A percentile compares a stretch with the other conserved stretches of the same genome.
phyloP scores from a whole-genome alignment of 1,140 invertebrate species.

The Chionoecetes opilio region DNA sequence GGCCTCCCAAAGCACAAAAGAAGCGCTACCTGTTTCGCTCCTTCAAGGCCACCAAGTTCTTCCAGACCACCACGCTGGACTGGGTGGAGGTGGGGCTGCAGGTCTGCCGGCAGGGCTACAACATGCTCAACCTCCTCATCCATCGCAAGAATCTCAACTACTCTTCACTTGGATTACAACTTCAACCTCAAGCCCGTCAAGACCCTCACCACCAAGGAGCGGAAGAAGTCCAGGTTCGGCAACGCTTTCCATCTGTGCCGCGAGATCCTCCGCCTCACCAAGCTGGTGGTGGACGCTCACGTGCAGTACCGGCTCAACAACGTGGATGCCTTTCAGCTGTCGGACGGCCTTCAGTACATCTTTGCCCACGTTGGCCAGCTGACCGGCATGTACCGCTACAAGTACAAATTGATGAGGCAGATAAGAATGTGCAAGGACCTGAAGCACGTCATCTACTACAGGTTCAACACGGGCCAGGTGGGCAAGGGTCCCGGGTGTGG shows the following conservation, averaged over 20 bases:
- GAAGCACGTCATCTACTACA: slow-evolving; percentile 99
- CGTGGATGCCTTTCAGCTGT: slow-evolving; percentile 99
- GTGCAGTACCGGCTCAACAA: slow-evolving; percentile 99
- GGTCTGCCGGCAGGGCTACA: slow-evolving; percentile 99
- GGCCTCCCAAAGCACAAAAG: slow-evolving; percentile 99
- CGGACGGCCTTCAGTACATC: slow-evolving; percentile 99
- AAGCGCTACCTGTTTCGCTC: slow-evolving; percentile 99
- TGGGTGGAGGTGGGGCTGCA: slow-evolving; percentile 99
- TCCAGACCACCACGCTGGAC: slow-evolving; percentile 99
- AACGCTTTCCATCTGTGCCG: slow-evolving; percentile 99
- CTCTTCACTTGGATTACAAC: slow-evolving; percentile 99
- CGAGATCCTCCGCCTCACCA: slow-evolving; percentile 98
- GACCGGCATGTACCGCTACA: slow-evolving; percentile 99
- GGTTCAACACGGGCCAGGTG: slow-evolving; percentile 99
- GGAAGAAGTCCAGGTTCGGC: slow-evolving; percentile 99
- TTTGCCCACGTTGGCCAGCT: slow-evolving; percentile 99
- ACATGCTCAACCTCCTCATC: slow-evolving; percentile 99
- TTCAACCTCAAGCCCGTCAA: slow-evolving; percentile 99
- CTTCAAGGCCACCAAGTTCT: slow-evolving; percentile 99
- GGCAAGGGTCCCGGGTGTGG: slow-evolving; percentile 99
- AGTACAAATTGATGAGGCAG: slow-evolving; percentile 99
- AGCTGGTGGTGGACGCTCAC: slow-evolving; percentile 99
- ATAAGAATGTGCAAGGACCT: slow-evolving; percentile 99
- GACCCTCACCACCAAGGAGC: slow-evolving; percentile 99
- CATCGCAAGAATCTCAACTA: slow-evolving; percentile 99